Evolutionary conservation across 2,888 invertebrate species (phyloP).

Genomic region (Sinelater perroti): DNA sequence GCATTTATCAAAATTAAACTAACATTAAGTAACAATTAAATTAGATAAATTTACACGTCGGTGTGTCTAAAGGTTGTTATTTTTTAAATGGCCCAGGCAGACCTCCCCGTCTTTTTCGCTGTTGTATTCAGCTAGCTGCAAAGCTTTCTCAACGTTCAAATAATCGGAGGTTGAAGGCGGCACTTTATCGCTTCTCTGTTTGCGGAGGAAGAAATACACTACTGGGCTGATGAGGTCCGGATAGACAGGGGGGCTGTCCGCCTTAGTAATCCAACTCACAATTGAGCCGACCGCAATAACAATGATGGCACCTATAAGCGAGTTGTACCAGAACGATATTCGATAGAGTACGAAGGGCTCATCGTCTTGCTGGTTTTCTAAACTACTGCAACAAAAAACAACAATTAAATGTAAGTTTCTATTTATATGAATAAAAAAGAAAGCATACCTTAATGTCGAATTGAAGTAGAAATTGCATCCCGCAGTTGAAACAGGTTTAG

Average conservation of each 20-base stretch:
- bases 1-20: too few species aligned
- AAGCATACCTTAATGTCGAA: not conserved
- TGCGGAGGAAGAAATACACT: constrained; percentile 22
- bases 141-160: not conserved
- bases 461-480: constrained; percentile 23
- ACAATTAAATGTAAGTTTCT: too few species aligned
- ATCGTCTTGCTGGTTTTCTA: not conserved
- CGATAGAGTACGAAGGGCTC: constrained; percentile 27
- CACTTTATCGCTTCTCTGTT: not conserved
- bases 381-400: too few species aligned
- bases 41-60: too few species aligned
- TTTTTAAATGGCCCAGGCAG: too few species aligned
- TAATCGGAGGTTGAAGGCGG: not conserved
- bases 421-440: too few species aligned
- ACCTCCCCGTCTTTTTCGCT: too few species aligned
- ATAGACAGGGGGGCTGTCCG: constrained; percentile 64
- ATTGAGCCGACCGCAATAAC: constrained; percentile 25
- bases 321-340: constrained; percentile 40
- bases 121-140: not conserved
- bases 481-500: constrained; percentile 21
- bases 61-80: too few species aligned
- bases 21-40: too few species aligned
- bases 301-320: constrained; percentile 5
- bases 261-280: constrained; percentile 29
- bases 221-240: constrained; percentile 67